Base-by-base conservation (phyloP, 2,113 vertebrate genomes). In the Heptranchias perlo region DNA sequence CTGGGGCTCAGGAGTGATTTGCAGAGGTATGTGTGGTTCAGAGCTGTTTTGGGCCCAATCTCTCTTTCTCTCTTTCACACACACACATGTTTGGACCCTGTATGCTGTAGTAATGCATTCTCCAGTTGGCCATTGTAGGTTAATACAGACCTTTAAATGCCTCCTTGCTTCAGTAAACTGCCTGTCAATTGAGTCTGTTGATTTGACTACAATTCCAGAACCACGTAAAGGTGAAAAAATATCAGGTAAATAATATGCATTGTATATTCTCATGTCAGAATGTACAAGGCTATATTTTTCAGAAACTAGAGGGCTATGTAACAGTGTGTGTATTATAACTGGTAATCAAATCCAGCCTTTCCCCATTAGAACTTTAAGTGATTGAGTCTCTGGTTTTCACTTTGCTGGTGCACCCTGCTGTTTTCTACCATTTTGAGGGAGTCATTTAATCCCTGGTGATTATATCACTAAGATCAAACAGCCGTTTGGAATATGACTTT, bases 261-360 rank as follows among this genome's bases (percentile, higher is more conserved):
- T 93, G 89, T 93, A 93, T 39, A 4, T 58, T 21, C n/a, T 21
- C 35, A 39, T 62, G 89, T 93, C 89, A 64, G 89, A 35, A 62
- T 62, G 89, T 62, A 21, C 21, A 39, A 62, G 89, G 58, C 39
- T 92, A 92, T 62, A 35, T 61, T 92, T 92, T 92, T 92, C 35
- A 62, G 35, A 39, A 39, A 93, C 58, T n/a, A 93, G 58, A 62
- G 35, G 54, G 14, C 61, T n/a, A 23, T 62, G 89, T 62, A 93
- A 93, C 58, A 93, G 89, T 93, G 58, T 93, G 89, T 39, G 89
- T 93, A 93, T 39, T 31, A 61, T 91, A 91, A 91, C 58, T 62
- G 35, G 58, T 93, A 93, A 93, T 93, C 54, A 93, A 62, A 93
- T 93, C 58, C 89, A 93, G 89, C n/a, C 58, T 93, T 91, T 64